Evolutionary conservation across 2,113 vertebrate species (phyloP), one percentile per base, ranked within the genome.

Genomic region (Naja naja): DNA sequence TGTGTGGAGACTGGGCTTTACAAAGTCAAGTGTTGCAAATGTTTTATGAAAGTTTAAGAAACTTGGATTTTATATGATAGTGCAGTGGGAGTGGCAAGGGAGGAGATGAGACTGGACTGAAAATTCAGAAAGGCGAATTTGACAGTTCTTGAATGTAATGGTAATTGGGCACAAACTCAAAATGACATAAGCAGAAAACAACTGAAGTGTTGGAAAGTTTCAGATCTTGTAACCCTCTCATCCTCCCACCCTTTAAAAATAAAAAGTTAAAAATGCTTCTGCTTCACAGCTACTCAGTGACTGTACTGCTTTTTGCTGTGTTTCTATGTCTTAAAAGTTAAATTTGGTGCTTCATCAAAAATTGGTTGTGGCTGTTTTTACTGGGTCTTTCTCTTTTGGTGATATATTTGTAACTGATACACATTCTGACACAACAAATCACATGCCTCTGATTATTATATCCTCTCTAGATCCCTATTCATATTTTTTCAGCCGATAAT

Each of bases 231-330:
- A 93, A 93, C 94, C 92, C 39, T 49, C 86, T 90, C 90, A 90
- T 87, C 89, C 34, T 22, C 18, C 74, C 74, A 64, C 45, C 92
- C 90, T 92, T 5, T 0, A 94, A 93, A 94, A 96, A 97, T 97
- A 97, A 97, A 97, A 97, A 94, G 88, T 96, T 97, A 95, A 95
- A 97, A 96, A 97, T 94, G 97, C 96, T 95, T 43, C n/a, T 97
- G 98, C 96, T 97, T 96, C 94, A 92, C 95, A 96, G 93, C 94
- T 93, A 90, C 93, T 96, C 95, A 55, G 5, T 88, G 94, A 92
- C 92, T 92, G 14, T 87, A 14, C 95, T 95, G 92, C 49, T 90
- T 64, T 25, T 91, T 97, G 93, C 97, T 27, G 91, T 95, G 95
- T 98, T 96, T 97, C 93, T 95, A 94, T 96, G 96, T 96, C 96